These are phyloP conservation scores for Spodoptera picta DNA, from an alignment of 2,888 invertebrate species.

Conservation along the genomic window DNA sequence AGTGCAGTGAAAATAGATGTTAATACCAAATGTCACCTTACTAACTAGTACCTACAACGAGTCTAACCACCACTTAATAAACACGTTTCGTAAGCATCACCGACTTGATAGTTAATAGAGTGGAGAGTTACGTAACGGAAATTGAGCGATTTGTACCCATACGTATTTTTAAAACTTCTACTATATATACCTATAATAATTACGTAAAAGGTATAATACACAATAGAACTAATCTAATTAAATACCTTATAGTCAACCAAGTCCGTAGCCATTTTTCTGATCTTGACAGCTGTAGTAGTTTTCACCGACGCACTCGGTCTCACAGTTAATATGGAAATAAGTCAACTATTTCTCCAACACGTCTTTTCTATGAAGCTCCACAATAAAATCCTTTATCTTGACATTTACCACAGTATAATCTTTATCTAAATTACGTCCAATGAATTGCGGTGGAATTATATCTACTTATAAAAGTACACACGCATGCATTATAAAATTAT, in stretches of 20 bases:
- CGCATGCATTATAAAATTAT: constrained; percentile 69
- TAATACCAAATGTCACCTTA: constrained; percentile 16
- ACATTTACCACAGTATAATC: constrained; percentile 74
- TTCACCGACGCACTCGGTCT: constrained; percentile 59
- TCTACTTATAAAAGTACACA: constrained; percentile 47
- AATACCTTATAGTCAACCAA: constrained; percentile 73
- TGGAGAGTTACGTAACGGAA: constrained; percentile 44
- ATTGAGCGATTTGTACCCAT: constrained; percentile 10
- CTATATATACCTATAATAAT: neutral
- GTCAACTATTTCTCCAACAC: constrained; percentile 61
- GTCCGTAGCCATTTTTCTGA: constrained; percentile 71
- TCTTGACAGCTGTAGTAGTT: constrained; percentile 31
- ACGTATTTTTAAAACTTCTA: constrained; percentile 2
- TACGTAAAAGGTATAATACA: constrained; percentile 1
- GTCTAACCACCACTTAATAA: neutral
- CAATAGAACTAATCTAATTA: neutral
- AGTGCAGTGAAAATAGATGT: neutral
- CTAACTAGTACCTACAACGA: neutral
- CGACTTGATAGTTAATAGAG: constrained; percentile 14
- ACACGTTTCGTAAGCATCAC: constrained; percentile 12
- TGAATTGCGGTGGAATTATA: constrained; percentile 67
- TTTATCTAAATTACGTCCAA: constrained; percentile 81
- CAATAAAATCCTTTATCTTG: constrained; percentile 82
- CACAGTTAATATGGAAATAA: constrained; percentile 70
- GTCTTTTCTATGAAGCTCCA: constrained; percentile 76